Conservation (phyloP, 1,140 invertebrate genomes). For the Cotesia typhae region DNA sequence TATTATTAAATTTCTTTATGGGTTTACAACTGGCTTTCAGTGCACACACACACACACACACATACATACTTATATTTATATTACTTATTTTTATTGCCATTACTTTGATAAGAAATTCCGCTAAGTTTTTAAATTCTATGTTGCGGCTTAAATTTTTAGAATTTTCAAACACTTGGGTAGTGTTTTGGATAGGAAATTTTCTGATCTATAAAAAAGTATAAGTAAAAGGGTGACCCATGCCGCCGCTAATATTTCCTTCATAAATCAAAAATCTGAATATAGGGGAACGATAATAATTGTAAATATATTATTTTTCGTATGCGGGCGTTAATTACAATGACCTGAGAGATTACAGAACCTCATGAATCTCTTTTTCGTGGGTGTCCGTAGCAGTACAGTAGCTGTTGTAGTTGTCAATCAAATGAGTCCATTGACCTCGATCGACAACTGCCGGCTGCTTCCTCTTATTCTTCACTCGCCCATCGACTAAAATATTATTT, state of each 20-base stretch:
- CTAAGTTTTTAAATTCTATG: too few species aligned
- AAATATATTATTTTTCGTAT: conserved; percentile 45
- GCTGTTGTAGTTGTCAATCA: conserved; percentile 47
- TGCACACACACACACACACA: conserved; percentile 26
- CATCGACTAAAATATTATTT: conserved; percentile 13
- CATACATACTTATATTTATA: not conserved
- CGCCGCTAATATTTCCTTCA: too few species aligned
- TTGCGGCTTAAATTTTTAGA: too few species aligned
- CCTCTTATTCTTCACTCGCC: conserved; percentile 9
- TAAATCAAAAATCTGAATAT: too few species aligned
- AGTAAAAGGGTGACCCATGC: too few species aligned
- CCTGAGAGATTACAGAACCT: conserved; percentile 51
- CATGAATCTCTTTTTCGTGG: not conserved
- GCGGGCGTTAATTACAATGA: conserved; percentile 61
- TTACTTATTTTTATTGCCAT: not conserved
- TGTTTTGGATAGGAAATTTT: too few species aligned
- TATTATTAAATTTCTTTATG: conserved; percentile 66
- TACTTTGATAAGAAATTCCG: too few species aligned
- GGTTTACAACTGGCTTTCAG: conserved; percentile 60
- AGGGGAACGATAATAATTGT: conserved; percentile 6
- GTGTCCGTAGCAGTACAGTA: too few species aligned
- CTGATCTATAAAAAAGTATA: too few species aligned
- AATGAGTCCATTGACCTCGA: conserved; percentile 45
- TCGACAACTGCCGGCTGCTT: conserved; percentile 2
- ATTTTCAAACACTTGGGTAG: too few species aligned